phyloP scores from a whole-genome alignment of 2,797 vertebrate genomes.

The Gymnoscopelus microlampas region DNA sequence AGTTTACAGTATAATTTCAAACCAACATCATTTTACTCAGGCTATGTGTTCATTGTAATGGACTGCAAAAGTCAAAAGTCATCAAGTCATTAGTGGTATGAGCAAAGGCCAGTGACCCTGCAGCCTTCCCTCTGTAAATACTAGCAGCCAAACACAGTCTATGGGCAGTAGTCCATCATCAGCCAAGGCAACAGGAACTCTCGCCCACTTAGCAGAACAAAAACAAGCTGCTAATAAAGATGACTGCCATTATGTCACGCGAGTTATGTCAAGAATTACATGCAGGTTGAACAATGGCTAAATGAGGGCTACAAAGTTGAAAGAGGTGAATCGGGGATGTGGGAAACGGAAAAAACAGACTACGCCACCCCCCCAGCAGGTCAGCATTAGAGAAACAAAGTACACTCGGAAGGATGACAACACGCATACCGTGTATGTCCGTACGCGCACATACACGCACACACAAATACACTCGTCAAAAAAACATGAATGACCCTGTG shows the following conservation, averaged over 20 bases:
- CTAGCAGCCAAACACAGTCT: neutral
- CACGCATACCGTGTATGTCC: too few relatives aligned
- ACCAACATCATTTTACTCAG: too few relatives aligned
- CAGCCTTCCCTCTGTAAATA: slow-evolving; percentile 18
- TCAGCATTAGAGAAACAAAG: slow-evolving; percentile 16
- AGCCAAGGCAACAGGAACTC: slow-evolving; percentile 50
- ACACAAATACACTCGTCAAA: neutral
- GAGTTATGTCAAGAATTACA: slow-evolving; percentile 54
- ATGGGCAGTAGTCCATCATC: slow-evolving; percentile 47
- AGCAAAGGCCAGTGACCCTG: slow-evolving; percentile 4
- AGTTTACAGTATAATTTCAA: too few relatives aligned
- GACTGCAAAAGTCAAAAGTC: neutral
- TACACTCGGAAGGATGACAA: neutral
- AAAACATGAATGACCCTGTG: slow-evolving; percentile 8
- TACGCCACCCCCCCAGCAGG: slow-evolving; percentile 15
- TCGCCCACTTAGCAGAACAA: slow-evolving; percentile 53
- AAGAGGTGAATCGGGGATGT: slow-evolving; percentile 34
- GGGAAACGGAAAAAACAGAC: slow-evolving; percentile 59
- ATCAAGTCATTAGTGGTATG: slow-evolving; percentile 36
- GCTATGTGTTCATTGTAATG: slow-evolving; percentile 2
- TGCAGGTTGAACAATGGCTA: slow-evolving; percentile 68
- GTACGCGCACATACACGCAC: too few relatives aligned
- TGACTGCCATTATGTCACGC: slow-evolving; percentile 38
- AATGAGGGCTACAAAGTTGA: slow-evolving; percentile 43
- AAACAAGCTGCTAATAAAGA: slow-evolving; percentile 45